phyloP scores from a whole-genome alignment of 2,113 vertebrate species.

The Chlamydotis undulata region DNA sequence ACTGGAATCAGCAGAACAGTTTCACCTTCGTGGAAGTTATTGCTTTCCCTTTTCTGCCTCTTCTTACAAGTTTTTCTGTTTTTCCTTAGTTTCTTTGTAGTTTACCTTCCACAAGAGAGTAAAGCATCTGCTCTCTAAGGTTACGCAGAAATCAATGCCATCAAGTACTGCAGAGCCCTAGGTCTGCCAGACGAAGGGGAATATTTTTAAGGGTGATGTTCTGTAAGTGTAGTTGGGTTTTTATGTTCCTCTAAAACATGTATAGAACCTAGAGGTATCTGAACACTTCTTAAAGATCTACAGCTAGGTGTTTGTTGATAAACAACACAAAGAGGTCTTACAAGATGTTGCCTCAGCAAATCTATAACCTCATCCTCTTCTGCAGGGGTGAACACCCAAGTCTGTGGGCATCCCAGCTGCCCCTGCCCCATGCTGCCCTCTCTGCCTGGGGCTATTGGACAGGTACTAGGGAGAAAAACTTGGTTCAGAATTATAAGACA shows the following conservation, averaged over 20 bases:
- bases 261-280: background rate
- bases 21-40: background rate
- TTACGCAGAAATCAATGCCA: background rate
- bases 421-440: background rate
- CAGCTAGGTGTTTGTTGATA: background rate
- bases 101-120: background rate
- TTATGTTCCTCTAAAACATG: background rate
- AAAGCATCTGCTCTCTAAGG: background rate
- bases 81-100: background rate
- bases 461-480: background rate
- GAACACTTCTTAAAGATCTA: background rate
- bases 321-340: background rate
- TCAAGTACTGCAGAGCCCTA: background rate
- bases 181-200: background rate
- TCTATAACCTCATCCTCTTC: background rate
- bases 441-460: too few relatives aligned
- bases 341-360: background rate
- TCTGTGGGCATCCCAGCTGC: fast-evolving
- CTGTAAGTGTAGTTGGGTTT: background rate
- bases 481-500: background rate
- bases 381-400: background rate
- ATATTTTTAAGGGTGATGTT: background rate
- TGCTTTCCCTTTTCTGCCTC: background rate
- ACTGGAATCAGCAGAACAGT: background rate
- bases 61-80: background rate